Evolutionary conservation across 2,113 vertebrate genomes (phyloP), one percentile per base, ranked within the genome.

Genomic region (Mionectes macconnelli): DNA sequence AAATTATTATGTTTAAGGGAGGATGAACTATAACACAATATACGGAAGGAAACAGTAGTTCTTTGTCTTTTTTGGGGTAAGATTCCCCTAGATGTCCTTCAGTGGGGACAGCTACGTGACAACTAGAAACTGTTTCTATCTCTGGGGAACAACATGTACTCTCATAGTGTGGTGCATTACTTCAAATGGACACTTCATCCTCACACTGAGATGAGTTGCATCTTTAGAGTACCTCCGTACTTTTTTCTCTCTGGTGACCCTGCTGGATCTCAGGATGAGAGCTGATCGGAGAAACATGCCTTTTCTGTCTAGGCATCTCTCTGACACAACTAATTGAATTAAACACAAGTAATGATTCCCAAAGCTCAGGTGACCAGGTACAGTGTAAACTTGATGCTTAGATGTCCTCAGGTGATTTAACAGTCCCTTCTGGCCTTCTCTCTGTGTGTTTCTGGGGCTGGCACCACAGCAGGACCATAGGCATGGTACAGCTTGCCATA

Each of bases 1-100:
- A 70, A 96, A 82, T 75, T 75, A 28, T 75, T 79, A 8, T 53
- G 52, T 56, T 79, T 85, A 83, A 52, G 13, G 73, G 75, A 44
- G 18, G n/a, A 76, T 42, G 10, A 91, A 44, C 21, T 89, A 4
- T 39, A 63, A n/a, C 12, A 23, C 12, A 72, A 22, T 22, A 53
- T 62, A n/a, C 22, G 16, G 42, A 88, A 47, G 11, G 6, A 63
- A 47, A 37, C 39, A 21, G 20, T 12, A 80, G 27, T 44, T 44
- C 35, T 75, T 47, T 87, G 23, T 12, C 33, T 75, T 82, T 86
- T 80, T 31, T 17, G 6, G 21, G 16, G 5, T 35, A 7, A 63
- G 56, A 70, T 81, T 70, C 25, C 27, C 14, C 16, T 52, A 27
- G 14, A 8, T 40, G 35, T 67, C 30, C 81, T 72, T 56, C 14